Conservation (phyloP, 2,888 invertebrate species). For the Ormyrus pomaceus region DNA sequence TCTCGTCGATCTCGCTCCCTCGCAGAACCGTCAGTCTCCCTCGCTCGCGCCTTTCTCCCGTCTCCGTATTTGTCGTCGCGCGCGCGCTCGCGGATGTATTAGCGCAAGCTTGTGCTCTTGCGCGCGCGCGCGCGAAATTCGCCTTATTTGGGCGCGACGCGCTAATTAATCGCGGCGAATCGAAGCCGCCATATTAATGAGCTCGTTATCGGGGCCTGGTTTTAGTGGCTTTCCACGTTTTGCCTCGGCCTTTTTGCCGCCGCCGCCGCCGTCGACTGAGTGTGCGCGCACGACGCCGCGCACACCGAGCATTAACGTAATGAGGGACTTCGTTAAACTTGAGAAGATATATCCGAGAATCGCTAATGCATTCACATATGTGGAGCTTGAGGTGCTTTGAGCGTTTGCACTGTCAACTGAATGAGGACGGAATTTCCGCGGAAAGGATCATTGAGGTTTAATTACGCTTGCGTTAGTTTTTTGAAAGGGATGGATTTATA, state of each 20-base stretch:
- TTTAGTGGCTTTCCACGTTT: conserved; percentile 5
- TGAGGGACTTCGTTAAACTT: conserved; percentile 37
- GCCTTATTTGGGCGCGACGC: conserved; percentile 44
- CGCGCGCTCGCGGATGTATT: background rate
- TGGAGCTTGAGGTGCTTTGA: background rate
- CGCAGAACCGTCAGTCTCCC: background rate
- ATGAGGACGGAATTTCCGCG: too few relatives aligned
- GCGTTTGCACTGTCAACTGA: too few relatives aligned
- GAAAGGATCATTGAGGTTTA: too few relatives aligned
- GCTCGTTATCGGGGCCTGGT: conserved; percentile 50
- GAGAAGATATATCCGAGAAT: conserved; percentile 5
- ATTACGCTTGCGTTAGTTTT: too few relatives aligned
- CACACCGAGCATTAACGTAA: conserved; percentile 14
- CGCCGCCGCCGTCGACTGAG: background rate
- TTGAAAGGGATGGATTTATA: too few relatives aligned
- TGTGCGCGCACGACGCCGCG: background rate
- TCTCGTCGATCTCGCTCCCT: background rate
- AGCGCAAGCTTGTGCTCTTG: conserved; percentile 9
- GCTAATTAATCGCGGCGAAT: conserved; percentile 52
- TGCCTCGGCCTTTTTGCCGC: background rate
- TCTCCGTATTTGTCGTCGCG: background rate
- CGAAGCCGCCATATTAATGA: conserved; percentile 53
- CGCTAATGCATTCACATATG: background rate
- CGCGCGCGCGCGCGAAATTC: conserved; percentile 33
- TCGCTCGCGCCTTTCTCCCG: background rate